These are phyloP conservation scores for Lysandra bellargus DNA, from an alignment of 2,888 invertebrate genomes.

Conservation along the genomic window DNA sequence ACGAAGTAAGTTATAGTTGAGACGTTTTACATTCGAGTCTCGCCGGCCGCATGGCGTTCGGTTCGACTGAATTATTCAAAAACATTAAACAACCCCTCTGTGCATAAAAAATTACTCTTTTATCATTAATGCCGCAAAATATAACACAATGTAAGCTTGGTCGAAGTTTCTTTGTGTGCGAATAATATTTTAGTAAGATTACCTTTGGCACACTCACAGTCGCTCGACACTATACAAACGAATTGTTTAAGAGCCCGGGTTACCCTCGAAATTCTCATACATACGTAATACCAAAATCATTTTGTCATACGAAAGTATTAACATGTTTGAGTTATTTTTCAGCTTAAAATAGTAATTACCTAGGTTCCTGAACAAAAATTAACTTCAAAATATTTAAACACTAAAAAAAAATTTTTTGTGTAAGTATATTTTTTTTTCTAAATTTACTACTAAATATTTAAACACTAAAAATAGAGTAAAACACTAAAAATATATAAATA, in stretches of 20 bases:
- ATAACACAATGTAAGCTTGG: not conserved
- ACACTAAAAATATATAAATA: no score
- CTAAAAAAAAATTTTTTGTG: no score
- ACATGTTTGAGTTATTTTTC: no score
- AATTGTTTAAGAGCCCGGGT: not conserved
- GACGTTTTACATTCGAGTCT: not conserved
- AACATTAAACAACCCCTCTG: constrained; percentile 14
- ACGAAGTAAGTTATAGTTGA: not conserved
- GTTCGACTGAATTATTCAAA: constrained; percentile 22
- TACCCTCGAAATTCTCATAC: no score
- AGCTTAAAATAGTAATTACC: no score
- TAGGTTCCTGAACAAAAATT: no score
- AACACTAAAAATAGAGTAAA: no score
- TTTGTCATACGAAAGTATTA: no score
- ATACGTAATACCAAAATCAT: no score
- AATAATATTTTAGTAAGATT: not conserved
- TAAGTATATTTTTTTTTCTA: no score
- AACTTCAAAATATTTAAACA: no score
- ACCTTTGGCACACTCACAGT: not conserved
- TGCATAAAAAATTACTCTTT: not conserved
- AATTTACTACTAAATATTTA: no score
- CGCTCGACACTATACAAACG: not conserved
- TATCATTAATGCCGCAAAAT: constrained; percentile 5
- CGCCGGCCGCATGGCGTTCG: not conserved
- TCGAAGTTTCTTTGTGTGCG: not conserved